These are phyloP conservation scores for Amblyopsis rosae DNA, from an alignment of 2,113 vertebrate genomes.

Conservation along the genomic window DNA sequence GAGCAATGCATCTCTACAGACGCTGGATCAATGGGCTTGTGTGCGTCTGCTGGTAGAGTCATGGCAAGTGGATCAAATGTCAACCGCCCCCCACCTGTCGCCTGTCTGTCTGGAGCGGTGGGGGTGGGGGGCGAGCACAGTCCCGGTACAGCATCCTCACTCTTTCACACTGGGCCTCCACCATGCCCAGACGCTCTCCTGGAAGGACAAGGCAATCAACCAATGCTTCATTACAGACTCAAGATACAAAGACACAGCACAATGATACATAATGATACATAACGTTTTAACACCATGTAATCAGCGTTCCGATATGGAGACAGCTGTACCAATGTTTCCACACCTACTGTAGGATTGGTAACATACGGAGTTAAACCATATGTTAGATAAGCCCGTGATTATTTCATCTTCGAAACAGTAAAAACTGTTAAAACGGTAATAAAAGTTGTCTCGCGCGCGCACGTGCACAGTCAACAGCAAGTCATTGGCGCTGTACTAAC, in stretches of 20 bases:
- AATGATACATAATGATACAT: no score
- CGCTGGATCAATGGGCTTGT: background rate
- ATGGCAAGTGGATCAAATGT: background rate
- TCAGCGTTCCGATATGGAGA: no score
- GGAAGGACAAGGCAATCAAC: conserved; percentile 21
- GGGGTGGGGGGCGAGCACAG: conserved; percentile 94
- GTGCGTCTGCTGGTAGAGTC: background rate
- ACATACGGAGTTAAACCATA: no score
- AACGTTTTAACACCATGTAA: background rate
- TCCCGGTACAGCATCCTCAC: conserved; percentile 95
- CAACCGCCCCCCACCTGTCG: conserved; percentile 80
- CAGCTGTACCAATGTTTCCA: no score
- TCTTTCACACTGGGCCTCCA: conserved; percentile 94
- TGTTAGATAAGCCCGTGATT: no score
- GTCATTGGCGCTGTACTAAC: background rate
- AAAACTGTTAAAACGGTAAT: no score
- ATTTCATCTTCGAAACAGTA: no score
- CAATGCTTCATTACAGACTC: conserved; percentile 4
- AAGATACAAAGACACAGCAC: conserved; percentile 6
- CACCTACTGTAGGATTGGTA: no score
- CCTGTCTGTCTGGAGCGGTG: conserved; percentile 90
- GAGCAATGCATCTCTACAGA: background rate
- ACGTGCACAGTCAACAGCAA: background rate
- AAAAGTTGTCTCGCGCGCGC: no score
- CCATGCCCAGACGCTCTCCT: conserved; percentile 92